Conservation (phyloP, 2,797 vertebrate species). For the Lutjanus campechanus region DNA sequence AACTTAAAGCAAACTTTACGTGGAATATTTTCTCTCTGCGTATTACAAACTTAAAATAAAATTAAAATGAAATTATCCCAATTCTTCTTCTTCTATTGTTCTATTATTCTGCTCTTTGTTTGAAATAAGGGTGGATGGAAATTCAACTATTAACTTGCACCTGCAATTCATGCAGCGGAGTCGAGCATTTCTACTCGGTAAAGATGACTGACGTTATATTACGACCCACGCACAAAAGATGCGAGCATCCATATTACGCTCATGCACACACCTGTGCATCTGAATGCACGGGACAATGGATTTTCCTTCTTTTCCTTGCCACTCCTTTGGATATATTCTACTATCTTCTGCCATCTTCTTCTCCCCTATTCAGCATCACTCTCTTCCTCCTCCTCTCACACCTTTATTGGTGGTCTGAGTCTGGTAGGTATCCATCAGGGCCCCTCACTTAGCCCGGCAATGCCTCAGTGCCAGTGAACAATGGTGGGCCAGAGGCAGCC, state of each 20-base stretch:
- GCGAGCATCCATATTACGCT: constrained; percentile 37
- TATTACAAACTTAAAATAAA: not conserved
- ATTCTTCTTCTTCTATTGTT: no score
- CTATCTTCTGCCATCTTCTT: constrained; percentile 74
- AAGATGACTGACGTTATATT: constrained; percentile 23
- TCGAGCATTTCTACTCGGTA: not conserved
- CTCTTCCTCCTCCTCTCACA: constrained; percentile 61
- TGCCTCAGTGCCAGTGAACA: constrained; percentile 83
- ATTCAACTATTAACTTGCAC: not conserved
- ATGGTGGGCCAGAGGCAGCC: constrained; percentile 75
- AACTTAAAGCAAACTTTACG: not conserved
- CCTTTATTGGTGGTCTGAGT: constrained; percentile 86
- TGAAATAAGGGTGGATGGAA: not conserved
- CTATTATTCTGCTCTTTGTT: not conserved
- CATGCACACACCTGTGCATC: constrained; percentile 71
- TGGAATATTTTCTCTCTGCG: not conserved
- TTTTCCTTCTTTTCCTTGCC: constrained; percentile 34
- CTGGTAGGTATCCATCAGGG: constrained; percentile 86
- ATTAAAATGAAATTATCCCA: no score
- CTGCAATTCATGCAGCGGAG: not conserved
- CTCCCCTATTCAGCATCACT: constrained; percentile 68
- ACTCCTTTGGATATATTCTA: constrained; percentile 28
- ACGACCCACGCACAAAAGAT: constrained; percentile 3
- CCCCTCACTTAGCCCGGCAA: constrained; percentile 83
- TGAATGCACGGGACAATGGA: constrained; percentile 63